Conservation (phyloP, 92 coral and sea anemone species). For the Ricordea florida region DNA sequence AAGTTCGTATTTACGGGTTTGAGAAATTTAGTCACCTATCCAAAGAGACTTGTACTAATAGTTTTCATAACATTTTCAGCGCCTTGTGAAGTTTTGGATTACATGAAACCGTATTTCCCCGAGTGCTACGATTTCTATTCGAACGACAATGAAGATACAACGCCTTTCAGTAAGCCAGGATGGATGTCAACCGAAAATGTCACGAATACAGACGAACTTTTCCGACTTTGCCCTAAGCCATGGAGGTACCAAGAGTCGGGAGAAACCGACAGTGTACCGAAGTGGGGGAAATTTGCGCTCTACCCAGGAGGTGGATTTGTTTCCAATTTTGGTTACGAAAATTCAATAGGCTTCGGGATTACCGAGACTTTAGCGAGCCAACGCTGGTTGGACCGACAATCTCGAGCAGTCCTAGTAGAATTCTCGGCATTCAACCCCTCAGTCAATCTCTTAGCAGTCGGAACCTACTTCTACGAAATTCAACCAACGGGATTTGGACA, state of each 20-base stretch:
- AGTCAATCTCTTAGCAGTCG: constrained; percentile 46
- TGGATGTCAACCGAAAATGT: constrained; percentile 47
- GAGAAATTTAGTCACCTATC: too few relatives aligned
- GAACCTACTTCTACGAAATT: constrained; percentile 62
- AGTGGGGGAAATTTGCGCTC: constrained; percentile 68
- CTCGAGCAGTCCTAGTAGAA: constrained; percentile 74
- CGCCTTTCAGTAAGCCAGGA: constrained; percentile 53
- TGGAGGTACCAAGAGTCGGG: constrained; percentile 72
- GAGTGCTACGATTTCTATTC: constrained; percentile 63
- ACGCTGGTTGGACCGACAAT: constrained; percentile 70
- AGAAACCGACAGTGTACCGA: constrained; percentile 44
- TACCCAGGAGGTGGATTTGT: constrained; percentile 86
- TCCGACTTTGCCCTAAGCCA: constrained; percentile 80
- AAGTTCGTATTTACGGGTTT: too few relatives aligned
- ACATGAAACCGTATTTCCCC: constrained; percentile 3
- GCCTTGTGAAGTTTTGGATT: constrained; percentile 51
- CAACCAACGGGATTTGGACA: constrained; percentile 52
- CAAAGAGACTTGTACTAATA: too few relatives aligned
- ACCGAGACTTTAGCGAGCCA: constrained; percentile 30
- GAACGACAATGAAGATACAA: constrained; percentile 48
- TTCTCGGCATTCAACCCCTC: constrained; percentile 74
- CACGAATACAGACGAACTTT: constrained; percentile 22
- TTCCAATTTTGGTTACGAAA: constrained; percentile 76
- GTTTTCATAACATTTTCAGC: constrained; percentile 23
- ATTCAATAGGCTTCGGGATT: constrained; percentile 16